A percentile compares a stretch with the other conserved stretches of the same genome.
These are phyloP conservation scores for Panurus biarmicus DNA, from an alignment of 2,113 vertebrate species.

Conservation along the genomic window DNA sequence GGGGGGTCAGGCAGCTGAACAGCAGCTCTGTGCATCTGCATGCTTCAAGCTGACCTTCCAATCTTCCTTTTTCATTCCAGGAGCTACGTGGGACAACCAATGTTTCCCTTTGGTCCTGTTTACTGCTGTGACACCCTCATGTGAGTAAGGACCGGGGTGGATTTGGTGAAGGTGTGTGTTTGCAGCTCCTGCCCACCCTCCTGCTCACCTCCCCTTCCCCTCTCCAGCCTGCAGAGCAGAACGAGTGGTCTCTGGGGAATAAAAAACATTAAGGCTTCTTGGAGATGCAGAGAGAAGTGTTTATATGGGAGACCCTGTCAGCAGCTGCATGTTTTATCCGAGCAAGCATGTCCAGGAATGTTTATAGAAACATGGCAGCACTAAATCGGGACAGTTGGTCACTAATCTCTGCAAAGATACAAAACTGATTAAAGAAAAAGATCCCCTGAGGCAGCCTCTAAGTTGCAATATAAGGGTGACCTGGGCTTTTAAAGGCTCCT, in stretches of 20 bases:
- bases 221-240: neutral
- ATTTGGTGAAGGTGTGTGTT: neutral
- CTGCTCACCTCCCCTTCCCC: neutral
- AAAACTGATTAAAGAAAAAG: neutral
- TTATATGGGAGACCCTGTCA: neutral
- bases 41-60: neutral
- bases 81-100: neutral
- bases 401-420: slow-evolving; percentile 14
- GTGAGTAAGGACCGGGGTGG: neutral
- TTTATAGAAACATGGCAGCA: neutral
- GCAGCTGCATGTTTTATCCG: slow-evolving; percentile 8
- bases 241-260: neutral
- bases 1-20: neutral
- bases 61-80: slow-evolving; percentile 1
- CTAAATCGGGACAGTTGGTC: neutral
- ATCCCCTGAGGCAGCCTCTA: neutral
- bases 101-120: neutral
- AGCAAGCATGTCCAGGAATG: neutral
- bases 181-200: neutral
- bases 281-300: neutral
- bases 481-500: neutral
- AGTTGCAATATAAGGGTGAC: neutral
- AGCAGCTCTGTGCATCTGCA: neutral
- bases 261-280: neutral
- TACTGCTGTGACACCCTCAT: neutral